A percentile compares a stretch with the other conserved stretches of the same genome.
Conservation (phyloP, 23 tunicate genomes). For the Styela plicata region DNA sequence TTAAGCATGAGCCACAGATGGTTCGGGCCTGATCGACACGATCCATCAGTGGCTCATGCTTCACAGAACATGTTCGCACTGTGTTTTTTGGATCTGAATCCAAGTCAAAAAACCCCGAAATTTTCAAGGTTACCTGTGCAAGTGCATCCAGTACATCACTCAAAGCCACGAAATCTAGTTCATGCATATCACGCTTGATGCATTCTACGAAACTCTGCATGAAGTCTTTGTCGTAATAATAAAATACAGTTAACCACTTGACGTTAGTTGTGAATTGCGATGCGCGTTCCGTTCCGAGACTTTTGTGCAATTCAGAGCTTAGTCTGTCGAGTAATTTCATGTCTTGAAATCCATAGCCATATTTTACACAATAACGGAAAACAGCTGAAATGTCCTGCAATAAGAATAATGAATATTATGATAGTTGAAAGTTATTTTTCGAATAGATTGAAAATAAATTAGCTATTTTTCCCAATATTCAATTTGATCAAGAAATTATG, state of each 20-base stretch:
- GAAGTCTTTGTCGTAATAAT: slow-evolving; percentile 57
- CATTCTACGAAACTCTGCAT: slow-evolving; percentile 51
- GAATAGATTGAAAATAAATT: no score
- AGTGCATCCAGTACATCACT: slow-evolving; percentile 87
- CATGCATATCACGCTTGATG: slow-evolving; percentile 56
- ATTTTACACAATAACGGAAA: slow-evolving; percentile 81
- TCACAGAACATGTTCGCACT: no score
- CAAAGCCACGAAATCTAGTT: slow-evolving; percentile 83
- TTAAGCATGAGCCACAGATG: no score
- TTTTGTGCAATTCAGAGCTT: slow-evolving; percentile 38
- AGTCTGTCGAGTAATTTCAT: slow-evolving; percentile 45
- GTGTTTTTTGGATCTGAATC: no score
- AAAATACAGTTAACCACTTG: slow-evolving; percentile 94
- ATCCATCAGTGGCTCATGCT: no score
- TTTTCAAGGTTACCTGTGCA: slow-evolving; percentile 89
- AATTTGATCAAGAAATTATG: no score
- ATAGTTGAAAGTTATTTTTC: no score
- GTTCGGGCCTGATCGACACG: no score
- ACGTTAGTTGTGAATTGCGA: slow-evolving; percentile 80
- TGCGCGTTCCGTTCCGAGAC: slow-evolving; percentile 41
- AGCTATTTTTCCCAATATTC: no score
- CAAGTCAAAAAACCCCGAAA: no score
- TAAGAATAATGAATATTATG: not conserved
- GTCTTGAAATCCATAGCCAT: slow-evolving; percentile 74
- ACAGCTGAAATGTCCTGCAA: slow-evolving; percentile 83